A percentile compares a stretch with the other conserved stretches of the same genome.
phyloP scores from a whole-genome alignment of 2,113 vertebrate species.

The Etheostoma cragini region DNA sequence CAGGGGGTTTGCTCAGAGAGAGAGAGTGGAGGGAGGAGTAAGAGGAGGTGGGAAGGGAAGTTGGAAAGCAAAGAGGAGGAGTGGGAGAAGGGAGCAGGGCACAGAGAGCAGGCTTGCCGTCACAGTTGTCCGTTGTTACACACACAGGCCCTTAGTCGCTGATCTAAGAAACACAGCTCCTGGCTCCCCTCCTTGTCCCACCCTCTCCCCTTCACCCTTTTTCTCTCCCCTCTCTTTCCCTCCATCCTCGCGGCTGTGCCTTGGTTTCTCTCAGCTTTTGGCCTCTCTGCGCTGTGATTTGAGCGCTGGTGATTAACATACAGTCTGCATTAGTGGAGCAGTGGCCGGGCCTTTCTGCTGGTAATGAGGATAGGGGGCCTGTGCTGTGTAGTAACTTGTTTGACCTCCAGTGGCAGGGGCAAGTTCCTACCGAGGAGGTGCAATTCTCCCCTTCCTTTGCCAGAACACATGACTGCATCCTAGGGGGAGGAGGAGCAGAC shows the following conservation, averaged over 20 bases:
- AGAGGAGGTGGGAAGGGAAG: slow-evolving; percentile 7
- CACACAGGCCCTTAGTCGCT: slow-evolving; percentile 55
- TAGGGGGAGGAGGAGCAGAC: neutral
- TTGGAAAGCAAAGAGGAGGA: slow-evolving; percentile 23
- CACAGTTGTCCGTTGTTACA: slow-evolving; percentile 54
- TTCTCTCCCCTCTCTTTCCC: slow-evolving; percentile 21
- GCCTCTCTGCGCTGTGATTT: slow-evolving; percentile 49
- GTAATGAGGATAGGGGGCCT: slow-evolving; percentile 57
- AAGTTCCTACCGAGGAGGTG: slow-evolving; percentile 70
- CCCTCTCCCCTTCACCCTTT: slow-evolving; percentile 13
- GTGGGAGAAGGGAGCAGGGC: slow-evolving; percentile 31
- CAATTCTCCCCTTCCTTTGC: slow-evolving; percentile 52
- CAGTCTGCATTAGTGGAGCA: slow-evolving; percentile 52
- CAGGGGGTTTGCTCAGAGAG: slow-evolving; percentile 58
- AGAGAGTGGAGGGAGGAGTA: slow-evolving; percentile 26
- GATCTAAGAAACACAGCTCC: slow-evolving; percentile 75
- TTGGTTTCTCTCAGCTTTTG: slow-evolving; percentile 30
- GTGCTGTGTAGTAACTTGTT: slow-evolving; percentile 66
- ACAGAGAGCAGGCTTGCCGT: slow-evolving; percentile 54
- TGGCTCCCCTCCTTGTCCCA: slow-evolving; percentile 43
- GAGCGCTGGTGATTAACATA: slow-evolving; percentile 63
- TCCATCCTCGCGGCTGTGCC: slow-evolving; percentile 8
- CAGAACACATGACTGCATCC: slow-evolving; percentile 59
- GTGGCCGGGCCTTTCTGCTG: slow-evolving; percentile 52
- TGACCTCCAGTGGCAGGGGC: slow-evolving; percentile 72